Conservation (phyloP, 2,888 invertebrate species). For the Adelognathus sp. region DNA sequence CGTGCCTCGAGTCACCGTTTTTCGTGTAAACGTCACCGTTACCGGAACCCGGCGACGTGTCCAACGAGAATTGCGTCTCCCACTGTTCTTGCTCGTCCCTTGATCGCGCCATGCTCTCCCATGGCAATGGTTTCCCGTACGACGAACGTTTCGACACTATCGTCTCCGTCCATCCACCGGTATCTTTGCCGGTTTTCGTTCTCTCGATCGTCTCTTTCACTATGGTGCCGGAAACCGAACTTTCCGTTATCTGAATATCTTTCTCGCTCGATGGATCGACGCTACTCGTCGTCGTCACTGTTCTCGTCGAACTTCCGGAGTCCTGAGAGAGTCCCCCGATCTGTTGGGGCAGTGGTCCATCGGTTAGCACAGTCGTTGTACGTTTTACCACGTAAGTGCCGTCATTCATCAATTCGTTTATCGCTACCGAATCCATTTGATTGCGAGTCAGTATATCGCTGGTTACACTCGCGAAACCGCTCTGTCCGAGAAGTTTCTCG, state of each 20-base stretch:
- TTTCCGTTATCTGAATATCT: constrained; percentile 52
- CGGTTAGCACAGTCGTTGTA: constrained; percentile 51
- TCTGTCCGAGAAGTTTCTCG: constrained; percentile 54
- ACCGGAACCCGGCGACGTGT: constrained; percentile 77
- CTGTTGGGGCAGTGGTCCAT: constrained; percentile 47
- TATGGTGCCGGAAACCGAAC: constrained; percentile 46
- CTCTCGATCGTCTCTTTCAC: constrained; percentile 59
- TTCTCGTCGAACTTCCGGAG: constrained; percentile 48
- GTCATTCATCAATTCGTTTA: constrained; percentile 59
- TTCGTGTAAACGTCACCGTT: constrained; percentile 75
- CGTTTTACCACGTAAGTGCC: constrained; percentile 44
- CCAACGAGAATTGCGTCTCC: constrained; percentile 76
- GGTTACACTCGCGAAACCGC: constrained; percentile 34
- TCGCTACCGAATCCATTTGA: constrained; percentile 58
- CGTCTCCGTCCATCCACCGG: constrained; percentile 56
- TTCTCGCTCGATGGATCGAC: constrained; percentile 45
- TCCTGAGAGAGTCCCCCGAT: constrained; percentile 35
- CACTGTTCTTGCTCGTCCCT: constrained; percentile 71
- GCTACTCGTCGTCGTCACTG: constrained; percentile 41
- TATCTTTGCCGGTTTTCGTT: constrained; percentile 46
- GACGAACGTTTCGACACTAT: constrained; percentile 60
- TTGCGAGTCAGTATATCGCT: no score
- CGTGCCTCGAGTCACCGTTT: constrained; percentile 73
- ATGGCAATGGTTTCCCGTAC: constrained; percentile 68
- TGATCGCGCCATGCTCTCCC: constrained; percentile 66